Conservation (phyloP, 30 jellyfish, hydroid and myxozoan species). For the Aurelia aurita complex sp. Pacific region DNA sequence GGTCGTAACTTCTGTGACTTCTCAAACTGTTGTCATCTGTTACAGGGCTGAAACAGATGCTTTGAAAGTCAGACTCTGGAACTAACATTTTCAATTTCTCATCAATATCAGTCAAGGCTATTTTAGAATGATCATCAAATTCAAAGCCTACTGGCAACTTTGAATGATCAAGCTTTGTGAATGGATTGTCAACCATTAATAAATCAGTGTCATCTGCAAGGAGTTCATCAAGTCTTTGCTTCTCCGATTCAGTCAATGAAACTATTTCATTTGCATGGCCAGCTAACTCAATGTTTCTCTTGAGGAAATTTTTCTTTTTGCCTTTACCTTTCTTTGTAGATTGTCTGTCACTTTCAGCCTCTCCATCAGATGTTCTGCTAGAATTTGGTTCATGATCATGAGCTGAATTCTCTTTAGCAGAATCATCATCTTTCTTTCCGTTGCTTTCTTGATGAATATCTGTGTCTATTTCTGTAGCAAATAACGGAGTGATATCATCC, state of each 20-base stretch:
- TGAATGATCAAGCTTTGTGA: slow-evolving; percentile 28
- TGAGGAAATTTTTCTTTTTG: slow-evolving; percentile 55
- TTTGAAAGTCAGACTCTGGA: slow-evolving; percentile 65
- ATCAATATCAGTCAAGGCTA: slow-evolving; percentile 75
- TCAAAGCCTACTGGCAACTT: slow-evolving; percentile 46
- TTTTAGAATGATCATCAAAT: slow-evolving; percentile 36
- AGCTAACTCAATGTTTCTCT: slow-evolving; percentile 78
- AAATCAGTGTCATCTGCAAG: slow-evolving; percentile 82
- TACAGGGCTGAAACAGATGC: slow-evolving; percentile 55
- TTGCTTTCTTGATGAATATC: background rate
- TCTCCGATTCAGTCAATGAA: slow-evolving; percentile 77
- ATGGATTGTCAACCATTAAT: slow-evolving; percentile 75
- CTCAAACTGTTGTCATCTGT: slow-evolving; percentile 13
- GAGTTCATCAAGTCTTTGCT: slow-evolving; percentile 73
- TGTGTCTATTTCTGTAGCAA: slow-evolving; percentile 60
- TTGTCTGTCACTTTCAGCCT: background rate
- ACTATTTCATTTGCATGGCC: slow-evolving; percentile 74
- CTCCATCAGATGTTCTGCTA: background rate
- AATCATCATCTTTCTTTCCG: background rate
- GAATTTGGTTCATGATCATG: background rate
- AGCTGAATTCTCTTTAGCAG: background rate
- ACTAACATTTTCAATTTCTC: slow-evolving; percentile 62
- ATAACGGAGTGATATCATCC: slow-evolving; percentile 44
- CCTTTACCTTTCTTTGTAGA: slow-evolving; percentile 4
- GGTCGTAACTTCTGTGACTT: slow-evolving; percentile 25